Base-by-base conservation (phyloP, 2,113 vertebrate genomes). In the Xiphophorus hellerii region DNA sequence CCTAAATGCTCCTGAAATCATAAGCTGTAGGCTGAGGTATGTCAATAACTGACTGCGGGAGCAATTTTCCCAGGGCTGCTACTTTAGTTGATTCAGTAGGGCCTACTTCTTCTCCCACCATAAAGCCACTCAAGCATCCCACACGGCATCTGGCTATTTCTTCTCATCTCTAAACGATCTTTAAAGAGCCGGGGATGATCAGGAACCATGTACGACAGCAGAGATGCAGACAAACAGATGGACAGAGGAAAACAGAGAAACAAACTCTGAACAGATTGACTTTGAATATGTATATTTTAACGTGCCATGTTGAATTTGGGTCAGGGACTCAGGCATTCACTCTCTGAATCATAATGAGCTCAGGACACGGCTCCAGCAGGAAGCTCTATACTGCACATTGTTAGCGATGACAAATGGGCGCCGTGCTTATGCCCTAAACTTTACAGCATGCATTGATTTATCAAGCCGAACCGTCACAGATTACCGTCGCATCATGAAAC, bases 261-360 rank as follows among this genome's bases (percentile, higher is more conserved):
- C 35, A 27, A 82, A 78, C 39, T 77, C 72, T 61, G 58, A 68
- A 77, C 74, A 87, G 76, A 78, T 76, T 75, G 82, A 79, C 74
- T 86, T 81, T 63, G 77, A 85, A 89, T 90, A 33, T 81, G 69
- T 77, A 65, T 80, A 79, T 90, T 88, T 81, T 81, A 83, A 86
- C 75, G 63, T 89, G 89, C 87, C 80, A 63, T 88, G 73, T 81
- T 80, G 67, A 86, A 92, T 90, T 86, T 87, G 89, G 87, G 87
- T 91, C 90, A 90, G 78, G 68, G 77, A 70, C 82, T 84, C 70
- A 62, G 82, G 64, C 70, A 62, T 81, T 78, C 82, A 62, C 78
- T 51, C 81, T 74, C 58, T 80, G 81, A 84, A 92, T 87, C 77
- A 76, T 78, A 92, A 90, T 88, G 73, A 88, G 86, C 62, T 63